Evolutionary conservation across 2,113 vertebrate genomes (phyloP).

Genomic region (Archilochus colubris): DNA sequence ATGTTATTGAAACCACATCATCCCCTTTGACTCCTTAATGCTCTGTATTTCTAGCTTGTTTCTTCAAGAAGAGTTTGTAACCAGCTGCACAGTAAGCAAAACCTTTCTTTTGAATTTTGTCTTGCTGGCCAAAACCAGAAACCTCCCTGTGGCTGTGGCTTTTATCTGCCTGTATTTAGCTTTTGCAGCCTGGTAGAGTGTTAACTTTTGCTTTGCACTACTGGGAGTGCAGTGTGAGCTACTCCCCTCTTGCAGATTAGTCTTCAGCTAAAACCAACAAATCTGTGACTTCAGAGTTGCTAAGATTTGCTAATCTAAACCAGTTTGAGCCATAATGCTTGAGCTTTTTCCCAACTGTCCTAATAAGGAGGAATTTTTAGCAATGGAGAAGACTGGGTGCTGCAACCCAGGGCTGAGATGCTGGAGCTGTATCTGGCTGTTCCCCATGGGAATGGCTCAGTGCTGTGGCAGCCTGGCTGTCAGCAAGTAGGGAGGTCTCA

Average conservation of each 20-base stretch:
- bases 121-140: background rate
- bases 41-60: background rate
- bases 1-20: background rate
- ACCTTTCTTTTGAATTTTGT: background rate
- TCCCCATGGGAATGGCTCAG: accelerated
- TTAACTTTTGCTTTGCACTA: background rate
- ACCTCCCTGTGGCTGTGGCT: background rate
- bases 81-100: background rate
- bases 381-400: background rate
- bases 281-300: background rate
- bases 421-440: background rate
- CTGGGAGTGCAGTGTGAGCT: background rate
- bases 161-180: background rate
- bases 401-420: background rate
- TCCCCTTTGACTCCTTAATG: background rate
- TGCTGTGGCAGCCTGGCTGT: accelerated
- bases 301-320: background rate
- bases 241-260: background rate
- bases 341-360: background rate
- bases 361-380: background rate
- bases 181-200: background rate
- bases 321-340: background rate
- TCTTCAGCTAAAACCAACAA: background rate
- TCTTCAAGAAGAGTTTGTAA: background rate
- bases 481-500: background rate